Base-by-base conservation (phyloP, 2,888 invertebrate genomes). In the Drosophila picticornis region DNA sequence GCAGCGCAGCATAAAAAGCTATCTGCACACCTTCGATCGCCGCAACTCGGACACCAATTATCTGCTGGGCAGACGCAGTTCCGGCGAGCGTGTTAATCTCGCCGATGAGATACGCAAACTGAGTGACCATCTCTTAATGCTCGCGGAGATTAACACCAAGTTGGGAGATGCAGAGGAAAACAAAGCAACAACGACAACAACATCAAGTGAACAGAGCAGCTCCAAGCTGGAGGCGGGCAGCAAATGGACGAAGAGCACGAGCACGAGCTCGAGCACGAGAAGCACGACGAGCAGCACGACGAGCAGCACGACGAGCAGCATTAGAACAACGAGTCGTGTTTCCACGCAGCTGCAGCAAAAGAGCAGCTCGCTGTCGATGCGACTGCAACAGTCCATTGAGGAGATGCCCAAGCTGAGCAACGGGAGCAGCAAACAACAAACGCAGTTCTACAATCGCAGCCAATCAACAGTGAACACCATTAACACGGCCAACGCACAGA, bases 61-160 rank as follows among this genome's bases (percentile, higher is more conserved):
- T 85, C 94, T 96, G 80, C 92, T 96, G 60, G 93, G 94, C 1
- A 82, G 91, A 11, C 92, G 91, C 80, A 94, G 95, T 27, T 96
- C 95, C 76, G 95, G 95, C 0, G 96, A 96, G 65, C 94, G 95
- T 68, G 95, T 96, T 70, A 96, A 96, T 87, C 93, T 97, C 69
- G 97, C 97, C 0, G 97, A 97, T 87, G 97, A 97, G 93, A 97
- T 97, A 77, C 95, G 96, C 80, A 97, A 96, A 92, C 93, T 97
- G 1, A 97, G 97, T 0, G 97, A 97, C 90, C 97, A 96, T 90
- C 93, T 97, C 36, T 95, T 95, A 67, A 95, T 96, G 94, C 91
- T 96, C 48, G 96, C 96, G 0, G 95, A 96, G 52, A 95, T 96
- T 93, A 95, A 96, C 80, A 92, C 91, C 22, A 93, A 93, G 80